These are phyloP conservation scores for Cepaea nemoralis DNA, from an alignment of 1,140 invertebrate species.

Conservation along the genomic window DNA sequence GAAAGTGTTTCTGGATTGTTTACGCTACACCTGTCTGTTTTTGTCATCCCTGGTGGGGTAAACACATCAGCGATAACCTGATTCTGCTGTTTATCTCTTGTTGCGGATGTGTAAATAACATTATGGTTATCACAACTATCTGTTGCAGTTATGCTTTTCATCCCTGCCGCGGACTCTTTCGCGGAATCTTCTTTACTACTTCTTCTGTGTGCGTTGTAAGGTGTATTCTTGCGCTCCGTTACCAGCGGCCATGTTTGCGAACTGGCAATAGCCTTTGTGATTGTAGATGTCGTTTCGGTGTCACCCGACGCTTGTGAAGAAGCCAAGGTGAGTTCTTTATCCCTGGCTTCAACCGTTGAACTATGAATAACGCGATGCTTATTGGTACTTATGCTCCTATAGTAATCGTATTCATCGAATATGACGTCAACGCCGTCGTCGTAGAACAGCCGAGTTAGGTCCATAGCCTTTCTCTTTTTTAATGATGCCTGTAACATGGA, in stretches of 20 bases:
- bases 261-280: background rate
- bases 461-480: background rate
- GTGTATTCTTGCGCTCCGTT: background rate
- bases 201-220: background rate
- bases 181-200: background rate
- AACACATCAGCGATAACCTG: background rate
- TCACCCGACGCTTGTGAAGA: background rate
- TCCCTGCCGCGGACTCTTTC: background rate
- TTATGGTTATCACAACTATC: background rate
- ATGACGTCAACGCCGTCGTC: background rate
- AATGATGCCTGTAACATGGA: background rate
- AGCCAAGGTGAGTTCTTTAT: background rate
- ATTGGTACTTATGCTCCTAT: background rate
- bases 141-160: background rate
- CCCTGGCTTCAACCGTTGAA: background rate
- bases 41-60: background rate
- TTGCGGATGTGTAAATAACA: background rate
- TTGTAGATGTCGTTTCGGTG: background rate
- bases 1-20: background rate
- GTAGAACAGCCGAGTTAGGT: background rate
- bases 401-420: background rate
- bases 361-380: background rate
- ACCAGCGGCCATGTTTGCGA: conserved; percentile 5
- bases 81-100: background rate
- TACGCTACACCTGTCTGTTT: background rate